Evolutionary conservation across 2,113 vertebrate genomes (phyloP).

Genomic region (Gnathonemus echidnorhynchus): DNA sequence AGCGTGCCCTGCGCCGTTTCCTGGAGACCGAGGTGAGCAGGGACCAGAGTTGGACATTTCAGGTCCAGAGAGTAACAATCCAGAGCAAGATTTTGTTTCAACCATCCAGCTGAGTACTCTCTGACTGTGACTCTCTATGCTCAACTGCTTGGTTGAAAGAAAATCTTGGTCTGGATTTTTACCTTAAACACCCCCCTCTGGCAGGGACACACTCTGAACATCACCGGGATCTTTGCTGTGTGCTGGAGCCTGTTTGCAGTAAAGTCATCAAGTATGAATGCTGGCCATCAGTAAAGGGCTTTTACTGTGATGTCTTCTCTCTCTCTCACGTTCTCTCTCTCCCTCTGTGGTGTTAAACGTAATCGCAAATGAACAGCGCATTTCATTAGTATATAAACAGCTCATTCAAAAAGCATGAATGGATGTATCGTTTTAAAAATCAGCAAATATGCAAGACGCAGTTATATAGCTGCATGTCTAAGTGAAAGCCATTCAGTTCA

Average conservation of each 20-base stretch:
- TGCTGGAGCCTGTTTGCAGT: background rate
- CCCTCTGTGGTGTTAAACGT: background rate
- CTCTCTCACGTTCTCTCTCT: background rate
- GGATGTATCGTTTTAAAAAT: background rate
- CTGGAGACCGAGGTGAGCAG: constrained; percentile 90
- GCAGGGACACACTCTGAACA: background rate
- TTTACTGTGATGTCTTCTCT: background rate
- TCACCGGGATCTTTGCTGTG: background rate
- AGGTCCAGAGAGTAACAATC: background rate
- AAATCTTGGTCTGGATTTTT: background rate
- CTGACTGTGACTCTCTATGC: background rate
- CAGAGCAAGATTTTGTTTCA: background rate
- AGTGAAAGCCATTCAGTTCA: background rate
- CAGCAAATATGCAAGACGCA: background rate
- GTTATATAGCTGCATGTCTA: background rate
- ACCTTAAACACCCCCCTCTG: background rate
- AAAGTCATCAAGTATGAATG: background rate
- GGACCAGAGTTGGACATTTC: background rate
- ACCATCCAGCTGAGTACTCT: background rate
- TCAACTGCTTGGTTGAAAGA: background rate
- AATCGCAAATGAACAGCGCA: background rate
- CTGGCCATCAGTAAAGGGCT: background rate
- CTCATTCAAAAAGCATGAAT: constrained; percentile 1
- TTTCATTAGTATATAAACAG: background rate
- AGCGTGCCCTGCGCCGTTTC: constrained; percentile 84